phyloP scores from a whole-genome alignment of 2,113 vertebrate species.

The Actenoides hombroni region DNA sequence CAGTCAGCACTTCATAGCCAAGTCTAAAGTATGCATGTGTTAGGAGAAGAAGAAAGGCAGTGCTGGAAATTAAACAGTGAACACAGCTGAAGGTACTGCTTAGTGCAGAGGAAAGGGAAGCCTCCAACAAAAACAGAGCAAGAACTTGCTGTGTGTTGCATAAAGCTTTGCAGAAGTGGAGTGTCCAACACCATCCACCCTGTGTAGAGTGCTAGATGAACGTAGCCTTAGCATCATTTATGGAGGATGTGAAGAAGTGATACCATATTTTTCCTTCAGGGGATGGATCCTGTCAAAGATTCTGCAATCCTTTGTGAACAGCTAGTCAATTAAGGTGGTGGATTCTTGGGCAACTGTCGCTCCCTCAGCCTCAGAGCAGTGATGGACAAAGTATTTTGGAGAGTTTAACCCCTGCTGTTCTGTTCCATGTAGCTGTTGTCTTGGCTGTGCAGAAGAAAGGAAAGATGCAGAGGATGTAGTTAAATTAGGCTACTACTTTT shows the following conservation, averaged over 20 bases:
- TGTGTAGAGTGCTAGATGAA: constrained; percentile 41
- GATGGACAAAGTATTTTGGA: background rate
- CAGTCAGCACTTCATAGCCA: constrained; percentile 76
- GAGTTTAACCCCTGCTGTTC: background rate
- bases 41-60: constrained; percentile 73
- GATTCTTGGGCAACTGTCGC: background rate
- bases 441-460: background rate
- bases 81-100: constrained; percentile 72
- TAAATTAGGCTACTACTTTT: background rate
- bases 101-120: constrained; percentile 39
- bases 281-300: background rate
- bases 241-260: background rate
- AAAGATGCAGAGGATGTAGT: background rate
- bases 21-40: constrained; percentile 82
- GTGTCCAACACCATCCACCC: background rate
- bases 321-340: background rate
- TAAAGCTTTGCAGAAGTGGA: constrained; percentile 29
- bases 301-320: background rate
- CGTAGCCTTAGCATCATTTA: background rate
- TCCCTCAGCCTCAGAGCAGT: background rate
- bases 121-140: constrained; percentile 12
- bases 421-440: background rate
- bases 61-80: constrained; percentile 48
- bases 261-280: background rate
- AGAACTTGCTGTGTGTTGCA: background rate